Evolutionary conservation across 2,113 vertebrate genomes (phyloP).

Genomic region (Sinosuthora webbiana): DNA sequence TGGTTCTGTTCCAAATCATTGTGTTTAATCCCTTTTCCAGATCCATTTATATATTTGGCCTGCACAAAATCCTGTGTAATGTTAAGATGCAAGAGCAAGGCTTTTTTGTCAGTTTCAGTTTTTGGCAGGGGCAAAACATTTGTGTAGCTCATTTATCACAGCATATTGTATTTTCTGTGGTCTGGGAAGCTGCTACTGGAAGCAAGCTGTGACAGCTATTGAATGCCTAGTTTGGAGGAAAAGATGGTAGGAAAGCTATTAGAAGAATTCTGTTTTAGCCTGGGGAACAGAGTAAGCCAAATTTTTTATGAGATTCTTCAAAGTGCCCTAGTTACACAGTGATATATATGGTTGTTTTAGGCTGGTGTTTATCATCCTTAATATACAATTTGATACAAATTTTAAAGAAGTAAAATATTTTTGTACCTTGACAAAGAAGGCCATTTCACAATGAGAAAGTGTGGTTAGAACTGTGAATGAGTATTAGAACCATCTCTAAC

Average conservation of each 20-base stretch:
- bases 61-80: neutral
- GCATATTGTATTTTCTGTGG: neutral
- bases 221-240: neutral
- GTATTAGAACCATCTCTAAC: neutral
- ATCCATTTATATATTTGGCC: neutral
- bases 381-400: neutral
- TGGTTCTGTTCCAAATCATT: neutral
- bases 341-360: neutral
- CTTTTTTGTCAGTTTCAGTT: neutral
- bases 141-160: neutral
- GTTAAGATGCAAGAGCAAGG: neutral
- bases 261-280: neutral
- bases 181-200: neutral
- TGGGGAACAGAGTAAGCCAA: neutral
- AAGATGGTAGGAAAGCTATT: neutral
- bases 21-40: neutral
- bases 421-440: neutral
- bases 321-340: neutral
- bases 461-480: neutral
- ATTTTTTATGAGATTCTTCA: neutral
- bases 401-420: neutral
- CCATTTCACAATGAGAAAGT: neutral
- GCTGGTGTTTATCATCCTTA: neutral
- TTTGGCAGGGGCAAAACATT: neutral
- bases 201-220: neutral